Evolutionary conservation across 2,797 vertebrate genomes (phyloP), one percentile per base, ranked within the genome.

Genomic region (Taenioides sp.): DNA sequence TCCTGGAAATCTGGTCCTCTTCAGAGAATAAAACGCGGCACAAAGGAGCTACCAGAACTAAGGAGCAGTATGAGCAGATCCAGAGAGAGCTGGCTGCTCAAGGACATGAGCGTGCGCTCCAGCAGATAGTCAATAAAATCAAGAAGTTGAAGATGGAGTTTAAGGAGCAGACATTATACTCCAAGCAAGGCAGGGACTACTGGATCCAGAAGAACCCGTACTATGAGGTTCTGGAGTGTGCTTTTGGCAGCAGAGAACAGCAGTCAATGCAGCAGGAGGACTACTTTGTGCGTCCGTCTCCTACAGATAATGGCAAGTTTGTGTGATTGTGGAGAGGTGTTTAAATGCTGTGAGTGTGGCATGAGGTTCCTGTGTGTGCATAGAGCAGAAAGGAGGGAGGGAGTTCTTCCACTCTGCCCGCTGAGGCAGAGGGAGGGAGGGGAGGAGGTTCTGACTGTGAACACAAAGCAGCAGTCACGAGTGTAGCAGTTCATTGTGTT

Each of bases 51-150:
- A 34, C 66, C 2, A 5, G 25, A 67, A 55, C 66, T 22, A 67
- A 55, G n/a, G 22, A 54, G 20, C 20, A 37, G 11, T 67, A 55
- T 37, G 28, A 55, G 52, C 23, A 55, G 52, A 67, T 67, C 18
- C 66, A 55, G 5, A 31, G 66, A 10, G 66, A 23, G 27, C 50
- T 67, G 50, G 66, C 52, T 37, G 52, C 9, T 2, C 28, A 34
- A 1, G 66, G 66, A 16, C 31, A 54, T 23, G 28, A 67, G 5
- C 50, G 66, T 4, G 28, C 20, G 3, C 27, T 67, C 18, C 27
- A 67, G 20, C 66, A 67, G 66, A 31, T 67, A 37, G 22, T 67
- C 2, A 67, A 67, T 27, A 67, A 67, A 67, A 54, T 67, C 28
- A 54, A 67, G 18, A 67, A 67, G 28, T 17, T 67, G n/a, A 67